These are phyloP conservation scores for Syngnathus rostellatus DNA, from an alignment of 2,797 vertebrate genomes.

Conservation along the genomic window DNA sequence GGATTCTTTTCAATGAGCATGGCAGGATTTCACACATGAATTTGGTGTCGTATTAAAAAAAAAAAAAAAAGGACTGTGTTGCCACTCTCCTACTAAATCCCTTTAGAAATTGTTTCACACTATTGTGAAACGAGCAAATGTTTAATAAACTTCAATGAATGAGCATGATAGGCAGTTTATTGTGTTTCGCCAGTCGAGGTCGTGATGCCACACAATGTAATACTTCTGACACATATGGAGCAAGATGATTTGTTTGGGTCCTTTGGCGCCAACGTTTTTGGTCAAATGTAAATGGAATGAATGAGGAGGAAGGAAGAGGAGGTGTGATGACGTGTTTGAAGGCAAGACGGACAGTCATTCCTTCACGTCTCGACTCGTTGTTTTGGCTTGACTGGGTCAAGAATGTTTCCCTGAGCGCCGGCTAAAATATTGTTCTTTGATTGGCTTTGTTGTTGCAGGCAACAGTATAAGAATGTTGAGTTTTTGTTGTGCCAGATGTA, in stretches of 20 bases:
- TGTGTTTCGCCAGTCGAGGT: not conserved
- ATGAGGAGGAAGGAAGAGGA: constrained; percentile 14
- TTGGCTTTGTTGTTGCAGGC: constrained; percentile 24
- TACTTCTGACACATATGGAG: not conserved
- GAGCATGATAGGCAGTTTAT: not conserved
- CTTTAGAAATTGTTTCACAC: not conserved
- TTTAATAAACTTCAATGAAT: not conserved
- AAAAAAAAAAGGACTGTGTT: not conserved
- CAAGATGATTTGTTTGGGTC: constrained; percentile 12
- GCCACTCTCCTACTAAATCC: not conserved
- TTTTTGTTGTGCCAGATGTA: constrained; percentile 29
- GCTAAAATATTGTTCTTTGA: constrained; percentile 21
- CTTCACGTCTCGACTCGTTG: constrained; percentile 27
- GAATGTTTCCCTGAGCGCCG: constrained; percentile 28
- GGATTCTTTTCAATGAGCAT: not conserved
- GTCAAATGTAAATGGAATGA: constrained; percentile 24
- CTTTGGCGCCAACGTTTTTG: constrained; percentile 22
- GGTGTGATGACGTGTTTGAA: constrained; percentile 18
- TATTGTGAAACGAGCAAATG: not conserved
- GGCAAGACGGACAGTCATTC: constrained; percentile 18
- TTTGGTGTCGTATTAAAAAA: not conserved
- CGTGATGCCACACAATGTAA: not conserved
- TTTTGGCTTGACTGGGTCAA: constrained; percentile 23
- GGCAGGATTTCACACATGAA: not conserved
- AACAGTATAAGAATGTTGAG: constrained; percentile 16